Evolutionary conservation across 2,113 vertebrate genomes (phyloP).

Genomic region (Manacus vitellinus): DNA sequence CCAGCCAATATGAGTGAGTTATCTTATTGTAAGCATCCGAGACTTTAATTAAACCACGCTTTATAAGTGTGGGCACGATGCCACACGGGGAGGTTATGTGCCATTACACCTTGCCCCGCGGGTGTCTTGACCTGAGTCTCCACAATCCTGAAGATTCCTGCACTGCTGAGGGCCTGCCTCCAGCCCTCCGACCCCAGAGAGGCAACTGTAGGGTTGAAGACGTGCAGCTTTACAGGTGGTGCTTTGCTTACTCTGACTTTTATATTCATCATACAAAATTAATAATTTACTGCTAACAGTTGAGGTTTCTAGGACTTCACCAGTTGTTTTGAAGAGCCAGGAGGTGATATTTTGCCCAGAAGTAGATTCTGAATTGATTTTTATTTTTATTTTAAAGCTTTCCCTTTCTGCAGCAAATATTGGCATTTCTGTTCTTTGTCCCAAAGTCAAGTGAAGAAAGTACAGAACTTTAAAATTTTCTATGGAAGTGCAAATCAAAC

Average conservation of each 20-base stretch:
- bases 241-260: background rate
- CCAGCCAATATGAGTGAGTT: background rate
- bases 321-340: background rate
- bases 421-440: background rate
- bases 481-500: background rate
- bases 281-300: background rate
- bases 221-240: background rate
- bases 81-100: background rate
- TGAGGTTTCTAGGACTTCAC: background rate
- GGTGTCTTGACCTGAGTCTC: background rate
- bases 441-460: background rate
- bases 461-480: background rate
- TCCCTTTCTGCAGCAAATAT: background rate
- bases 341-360: background rate
- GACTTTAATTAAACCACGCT: background rate
- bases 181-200: background rate
- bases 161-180: background rate
- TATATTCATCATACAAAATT: background rate
- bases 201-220: background rate
- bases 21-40: rapidly evolving
- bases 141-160: background rate
- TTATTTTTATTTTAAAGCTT: background rate
- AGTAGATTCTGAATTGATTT: background rate
- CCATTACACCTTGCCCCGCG: background rate
- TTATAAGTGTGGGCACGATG: rapidly evolving